Base-by-base conservation (phyloP, 2,797 vertebrate species). In the Rhinella marina region DNA sequence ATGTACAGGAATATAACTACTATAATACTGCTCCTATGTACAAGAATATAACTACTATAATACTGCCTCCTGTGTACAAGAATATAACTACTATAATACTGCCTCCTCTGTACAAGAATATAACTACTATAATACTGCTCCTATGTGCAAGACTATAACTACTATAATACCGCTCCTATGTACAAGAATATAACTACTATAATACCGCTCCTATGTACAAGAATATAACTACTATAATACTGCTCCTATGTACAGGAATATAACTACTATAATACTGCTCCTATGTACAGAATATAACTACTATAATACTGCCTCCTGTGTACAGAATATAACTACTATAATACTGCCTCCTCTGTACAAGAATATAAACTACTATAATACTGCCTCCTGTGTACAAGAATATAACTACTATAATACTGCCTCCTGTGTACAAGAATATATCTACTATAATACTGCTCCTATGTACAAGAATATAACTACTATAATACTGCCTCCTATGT, bases 61-160 rank as follows among this genome's bases (percentile, higher is more conserved):
- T 73, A 73, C 70, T 73, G 70, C 70, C 70, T 2, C 32, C 70
- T 73, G 48, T 73, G 17, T 73, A 73, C 32, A 73, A 23, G 32
- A 48, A 73, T 73, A 73, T 41, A 73, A 73, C 70, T 73, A 73
- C 29, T 48, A 73, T 41, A 73, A 73, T 73, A 48, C 70, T 73
- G 17, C 68, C 16, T 5, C 70, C 19, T 73, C 48, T 73, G 17
- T 73, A 73, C 70, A 73, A 73, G 70, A 73, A 73, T 73, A 73
- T 73, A 41, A 41, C 70, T 73, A 73, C 29, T 73, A 73, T 73
- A 73, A 73, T 73, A 73, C 70, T 41, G 32, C 68, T 7, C 70
- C 32, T 73, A 48, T 73, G 16, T 73, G 21, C 32, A 73, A 48
- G 70, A 73, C 48, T 73, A 73, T 48, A 73, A 73, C 70, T 73